Evolutionary conservation across 1,140 invertebrate species (phyloP), one percentile per base, ranked within the genome.

Genomic region (Hylaeus anthracinus): DNA sequence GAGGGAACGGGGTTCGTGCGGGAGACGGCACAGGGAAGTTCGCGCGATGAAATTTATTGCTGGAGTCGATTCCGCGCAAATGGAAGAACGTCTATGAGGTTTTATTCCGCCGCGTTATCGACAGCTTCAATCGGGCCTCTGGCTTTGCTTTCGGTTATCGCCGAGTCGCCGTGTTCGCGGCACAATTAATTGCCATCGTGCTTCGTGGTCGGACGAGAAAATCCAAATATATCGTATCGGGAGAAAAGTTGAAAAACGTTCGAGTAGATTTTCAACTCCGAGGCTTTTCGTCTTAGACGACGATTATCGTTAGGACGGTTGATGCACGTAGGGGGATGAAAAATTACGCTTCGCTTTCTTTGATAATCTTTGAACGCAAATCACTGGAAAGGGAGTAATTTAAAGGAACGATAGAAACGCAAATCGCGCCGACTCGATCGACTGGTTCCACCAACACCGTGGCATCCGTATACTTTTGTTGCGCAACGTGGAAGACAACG

Each of bases 71-170:
- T 67, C 43, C 64, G 41, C 79, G 72, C 72, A 75, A 75, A 75
- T 75, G 79, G 56, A 61, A 67, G 64, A 43, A 56, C 79, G 72
- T 80, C 78, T 67, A 75, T 67, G 72, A 75, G 72, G 71, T 75
- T 80, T 80, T 75, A 80, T 75, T 80, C 72, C 63, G 63, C n/a
- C 53, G 48, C 53, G 45, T 26, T 83, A 79, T 83, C 76, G 69
- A 79, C 69, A 67, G 41, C 60, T 26, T 72, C 60, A 51, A 79
- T 79, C 76, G 67, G 58, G 58, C 53, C 37, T 37, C 10, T 45
- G 39, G 10, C 66, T 60, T 56, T n/a, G 48, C 37, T 77, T 77
- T 69, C 74, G 53, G 55, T 67, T 53, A 67, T 67, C 65, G 65
- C 10, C 51, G 63, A 75, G 41, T 70, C 45, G 72, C 66, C 14